These are phyloP conservation scores for Prionchulus punctatus DNA, from an alignment of 2,888 invertebrate genomes.

Conservation along the genomic window DNA sequence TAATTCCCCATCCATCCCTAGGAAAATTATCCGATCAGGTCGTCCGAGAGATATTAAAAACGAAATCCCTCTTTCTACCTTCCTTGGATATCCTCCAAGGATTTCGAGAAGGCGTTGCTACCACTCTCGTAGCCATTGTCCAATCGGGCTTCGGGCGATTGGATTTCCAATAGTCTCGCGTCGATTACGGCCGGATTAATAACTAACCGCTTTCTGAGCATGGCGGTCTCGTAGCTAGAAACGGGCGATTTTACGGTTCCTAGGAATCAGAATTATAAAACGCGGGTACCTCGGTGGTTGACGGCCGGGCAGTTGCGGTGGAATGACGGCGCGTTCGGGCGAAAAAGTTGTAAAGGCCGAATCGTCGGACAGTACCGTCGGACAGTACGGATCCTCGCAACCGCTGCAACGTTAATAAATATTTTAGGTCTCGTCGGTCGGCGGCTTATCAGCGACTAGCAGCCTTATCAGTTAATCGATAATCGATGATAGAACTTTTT, in stretches of 20 bases:
- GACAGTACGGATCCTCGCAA: slow-evolving; percentile 13
- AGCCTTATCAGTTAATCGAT: too few relatives aligned
- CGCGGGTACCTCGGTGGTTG: too few relatives aligned
- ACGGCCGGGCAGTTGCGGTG: too few relatives aligned
- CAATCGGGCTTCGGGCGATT: not conserved
- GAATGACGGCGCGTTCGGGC: not conserved
- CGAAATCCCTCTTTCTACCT: not conserved
- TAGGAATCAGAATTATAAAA: too few relatives aligned
- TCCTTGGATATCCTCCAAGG: not conserved
- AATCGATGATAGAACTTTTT: too few relatives aligned
- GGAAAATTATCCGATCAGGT: too few relatives aligned
- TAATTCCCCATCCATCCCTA: too few relatives aligned
- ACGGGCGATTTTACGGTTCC: too few relatives aligned
- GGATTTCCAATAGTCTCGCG: not conserved
- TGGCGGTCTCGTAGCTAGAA: too few relatives aligned
- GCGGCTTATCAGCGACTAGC: not conserved
- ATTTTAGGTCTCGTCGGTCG: not conserved
- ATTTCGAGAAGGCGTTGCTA: not conserved
- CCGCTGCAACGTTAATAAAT: not conserved
- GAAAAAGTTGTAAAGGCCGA: not conserved
- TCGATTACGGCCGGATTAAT: too few relatives aligned
- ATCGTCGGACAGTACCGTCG: slow-evolving; percentile 5
- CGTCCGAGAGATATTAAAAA: too few relatives aligned
- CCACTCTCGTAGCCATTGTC: not conserved
- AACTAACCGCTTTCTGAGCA: too few relatives aligned